Evolutionary conservation across 2,113 vertebrate genomes (phyloP).

Genomic region (Protobothrops flavoviridis): DNA sequence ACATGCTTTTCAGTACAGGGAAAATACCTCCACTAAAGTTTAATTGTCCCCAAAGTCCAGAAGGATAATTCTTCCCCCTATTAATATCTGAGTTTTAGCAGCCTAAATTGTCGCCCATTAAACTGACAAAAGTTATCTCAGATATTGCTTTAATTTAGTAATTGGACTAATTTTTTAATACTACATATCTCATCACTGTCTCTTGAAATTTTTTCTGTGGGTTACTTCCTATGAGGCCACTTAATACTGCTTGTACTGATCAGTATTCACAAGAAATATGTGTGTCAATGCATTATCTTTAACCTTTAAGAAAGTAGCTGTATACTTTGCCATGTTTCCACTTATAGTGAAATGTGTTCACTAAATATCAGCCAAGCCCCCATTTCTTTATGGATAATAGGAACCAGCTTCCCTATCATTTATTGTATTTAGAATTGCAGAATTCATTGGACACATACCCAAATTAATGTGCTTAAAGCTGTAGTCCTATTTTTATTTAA

Average conservation of each 20-base stretch:
- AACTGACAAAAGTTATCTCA: constrained; percentile 58
- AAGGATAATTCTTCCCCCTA: constrained; percentile 45
- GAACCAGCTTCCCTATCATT: too few species aligned
- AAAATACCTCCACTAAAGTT: constrained; percentile 30
- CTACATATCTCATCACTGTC: constrained; percentile 58
- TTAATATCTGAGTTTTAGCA: constrained; percentile 52
- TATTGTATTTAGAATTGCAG: background rate
- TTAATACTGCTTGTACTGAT: constrained; percentile 59
- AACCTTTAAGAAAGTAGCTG: background rate
- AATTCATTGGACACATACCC: background rate
- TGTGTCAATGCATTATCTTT: constrained; percentile 13
- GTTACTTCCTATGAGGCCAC: constrained; percentile 57
- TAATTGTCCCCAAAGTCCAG: constrained; percentile 43
- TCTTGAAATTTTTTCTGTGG: constrained; percentile 56
- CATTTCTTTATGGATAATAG: too few species aligned
- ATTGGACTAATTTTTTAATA: constrained; percentile 64
- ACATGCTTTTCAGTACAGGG: constrained; percentile 33
- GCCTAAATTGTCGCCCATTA: constrained; percentile 64
- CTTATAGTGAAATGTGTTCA: constrained; percentile 32
- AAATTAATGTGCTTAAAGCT: background rate
- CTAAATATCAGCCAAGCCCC: constrained; percentile 25
- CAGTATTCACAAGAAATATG: constrained; percentile 34
- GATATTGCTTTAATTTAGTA: constrained; percentile 60
- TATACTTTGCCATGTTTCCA: constrained; percentile 2
- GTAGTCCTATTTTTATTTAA: background rate